A percentile compares a stretch with the other conserved stretches of the same genome.
Evolutionary conservation across 2,888 invertebrate species (phyloP).

Genomic region (Phania funesta): DNA sequence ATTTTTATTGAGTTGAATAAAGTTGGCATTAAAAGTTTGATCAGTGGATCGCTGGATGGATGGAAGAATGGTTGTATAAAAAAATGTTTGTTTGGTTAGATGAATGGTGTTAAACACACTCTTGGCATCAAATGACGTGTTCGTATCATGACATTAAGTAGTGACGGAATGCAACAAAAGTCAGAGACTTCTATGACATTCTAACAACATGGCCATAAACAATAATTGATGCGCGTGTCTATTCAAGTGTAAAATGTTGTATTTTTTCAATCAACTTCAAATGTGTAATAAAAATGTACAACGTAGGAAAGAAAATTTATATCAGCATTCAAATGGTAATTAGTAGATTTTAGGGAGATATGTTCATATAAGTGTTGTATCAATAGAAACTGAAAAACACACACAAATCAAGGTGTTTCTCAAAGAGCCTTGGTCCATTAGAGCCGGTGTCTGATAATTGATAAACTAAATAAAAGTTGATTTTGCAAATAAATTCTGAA

Average conservation of each 20-base stretch:
- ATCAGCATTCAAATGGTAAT: slow-evolving; percentile 14
- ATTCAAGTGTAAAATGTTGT: slow-evolving; percentile 53
- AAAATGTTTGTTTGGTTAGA: not conserved
- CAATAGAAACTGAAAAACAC: not conserved
- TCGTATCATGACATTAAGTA: slow-evolving; percentile 57
- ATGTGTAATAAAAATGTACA: not conserved
- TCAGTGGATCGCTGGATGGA: slow-evolving; percentile 12
- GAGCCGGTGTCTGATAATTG: not conserved
- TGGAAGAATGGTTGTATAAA: not conserved
- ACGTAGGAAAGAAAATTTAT: not conserved
- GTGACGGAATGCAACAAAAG: slow-evolving; percentile 44
- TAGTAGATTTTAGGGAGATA: slow-evolving; percentile 19
- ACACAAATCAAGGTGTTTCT: slow-evolving; percentile 21
- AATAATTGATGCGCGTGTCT: slow-evolving; percentile 48
- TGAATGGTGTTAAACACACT: slow-evolving; percentile 15
- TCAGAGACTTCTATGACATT: slow-evolving; percentile 55
- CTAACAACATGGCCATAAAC: slow-evolving; percentile 48
- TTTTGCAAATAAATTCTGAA: too few species aligned
- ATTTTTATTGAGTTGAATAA: slow-evolving; percentile 57
- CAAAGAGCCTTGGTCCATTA: not conserved
- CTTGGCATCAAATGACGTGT: slow-evolving; percentile 25
- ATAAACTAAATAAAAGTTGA: too few species aligned
- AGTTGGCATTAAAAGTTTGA: slow-evolving; percentile 58
- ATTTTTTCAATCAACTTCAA: slow-evolving; percentile 25
- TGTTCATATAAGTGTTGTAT: not conserved